These are phyloP conservation scores for Desmodus rotundus DNA, from an alignment of 2,113 vertebrate genomes.

Conservation along the genomic window DNA sequence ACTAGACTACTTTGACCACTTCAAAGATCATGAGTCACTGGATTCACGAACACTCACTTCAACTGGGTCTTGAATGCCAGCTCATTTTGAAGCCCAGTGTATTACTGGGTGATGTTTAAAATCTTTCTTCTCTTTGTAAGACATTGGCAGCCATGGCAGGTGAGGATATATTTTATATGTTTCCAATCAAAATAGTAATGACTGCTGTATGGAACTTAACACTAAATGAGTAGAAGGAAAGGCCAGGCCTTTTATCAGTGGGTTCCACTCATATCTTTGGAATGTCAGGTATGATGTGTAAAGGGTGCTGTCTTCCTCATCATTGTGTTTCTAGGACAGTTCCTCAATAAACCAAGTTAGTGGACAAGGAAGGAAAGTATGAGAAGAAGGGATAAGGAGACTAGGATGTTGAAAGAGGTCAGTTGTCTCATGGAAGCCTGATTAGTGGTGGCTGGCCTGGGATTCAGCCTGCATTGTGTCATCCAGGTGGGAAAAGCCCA, in stretches of 20 bases:
- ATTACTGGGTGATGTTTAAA: conserved; percentile 68
- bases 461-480: background rate
- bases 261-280: background rate
- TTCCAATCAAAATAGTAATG: conserved; percentile 62
- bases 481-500: background rate
- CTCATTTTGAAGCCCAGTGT: conserved; percentile 63
- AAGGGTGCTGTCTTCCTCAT: conserved; percentile 1
- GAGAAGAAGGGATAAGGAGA: background rate
- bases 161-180: conserved; percentile 68
- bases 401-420: background rate
- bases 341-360: background rate
- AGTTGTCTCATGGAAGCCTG: background rate
- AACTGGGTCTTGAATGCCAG: conserved; percentile 50
- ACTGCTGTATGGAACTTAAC: conserved; percentile 43
- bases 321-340: rapidly evolving
- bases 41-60: conserved; percentile 58
- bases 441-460: background rate
- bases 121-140: conserved; percentile 74
- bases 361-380: background rate
- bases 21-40: conserved; percentile 55
- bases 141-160: conserved; percentile 62
- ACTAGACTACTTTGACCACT: conserved; percentile 39
- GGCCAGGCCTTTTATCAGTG: background rate
- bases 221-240: background rate
- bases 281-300: background rate